Percentiles rank a stretch among this genome's conserved stretches.
phyloP scores from a whole-genome alignment of 2,797 vertebrate genomes.

The Sus cebifrons region DNA sequence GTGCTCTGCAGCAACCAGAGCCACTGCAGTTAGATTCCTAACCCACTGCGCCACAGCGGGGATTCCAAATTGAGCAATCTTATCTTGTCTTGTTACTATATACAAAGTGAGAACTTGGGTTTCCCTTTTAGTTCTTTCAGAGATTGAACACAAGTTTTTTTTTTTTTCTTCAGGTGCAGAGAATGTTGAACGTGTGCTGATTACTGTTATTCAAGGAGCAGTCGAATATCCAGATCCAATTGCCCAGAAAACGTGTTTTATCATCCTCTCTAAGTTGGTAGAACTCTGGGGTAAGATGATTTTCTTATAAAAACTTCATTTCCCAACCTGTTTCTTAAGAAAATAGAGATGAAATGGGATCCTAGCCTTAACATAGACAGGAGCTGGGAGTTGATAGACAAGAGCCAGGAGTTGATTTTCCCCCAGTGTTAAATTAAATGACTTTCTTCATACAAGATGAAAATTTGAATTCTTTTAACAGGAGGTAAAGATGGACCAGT shows the following conservation, averaged over 20 bases:
- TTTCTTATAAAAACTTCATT: neutral
- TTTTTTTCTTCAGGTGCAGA: slow-evolving; percentile 92
- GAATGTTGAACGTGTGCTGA: slow-evolving; percentile 96
- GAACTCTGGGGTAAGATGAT: slow-evolving; percentile 96
- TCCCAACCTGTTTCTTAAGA: neutral
- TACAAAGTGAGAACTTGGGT: neutral
- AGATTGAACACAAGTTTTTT: neutral
- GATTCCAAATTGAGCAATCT: neutral
- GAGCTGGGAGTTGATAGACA: neutral
- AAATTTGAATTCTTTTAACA: slow-evolving; percentile 86
- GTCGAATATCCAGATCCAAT: slow-evolving; percentile 98
- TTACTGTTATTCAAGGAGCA: slow-evolving; percentile 98
- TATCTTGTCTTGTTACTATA: neutral
- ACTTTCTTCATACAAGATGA: slow-evolving; percentile 31
- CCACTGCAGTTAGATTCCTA: too few relatives aligned
- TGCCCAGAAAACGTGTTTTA: slow-evolving; percentile 99
- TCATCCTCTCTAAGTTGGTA: slow-evolving; percentile 97
- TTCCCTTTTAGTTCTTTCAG: slow-evolving; percentile 53
- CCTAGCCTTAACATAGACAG: neutral
- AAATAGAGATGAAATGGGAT: neutral
- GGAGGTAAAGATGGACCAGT: slow-evolving; percentile 98
- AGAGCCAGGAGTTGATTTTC: slow-evolving; percentile 45
- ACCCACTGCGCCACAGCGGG: too few relatives aligned
- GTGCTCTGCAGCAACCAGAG: too few relatives aligned
- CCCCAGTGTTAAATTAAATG: slow-evolving; percentile 48